Conservation (phyloP, 2,113 vertebrate genomes). For the Archocentrus centrarchus region DNA sequence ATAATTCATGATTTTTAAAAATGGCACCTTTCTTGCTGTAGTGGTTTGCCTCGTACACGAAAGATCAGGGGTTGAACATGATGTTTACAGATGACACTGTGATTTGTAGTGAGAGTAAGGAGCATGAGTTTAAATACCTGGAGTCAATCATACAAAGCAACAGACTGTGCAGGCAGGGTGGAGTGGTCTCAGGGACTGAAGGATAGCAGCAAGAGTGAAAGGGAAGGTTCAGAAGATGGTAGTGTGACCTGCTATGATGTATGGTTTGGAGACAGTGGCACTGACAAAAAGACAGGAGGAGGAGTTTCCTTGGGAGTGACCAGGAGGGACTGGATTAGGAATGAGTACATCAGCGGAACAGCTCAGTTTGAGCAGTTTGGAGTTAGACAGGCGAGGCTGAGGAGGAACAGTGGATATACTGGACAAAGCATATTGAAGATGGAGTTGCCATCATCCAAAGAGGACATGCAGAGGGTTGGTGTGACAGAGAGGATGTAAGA, state of each 20-base stretch:
- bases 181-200: background rate
- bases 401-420: too few species aligned
- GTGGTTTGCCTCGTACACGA: background rate
- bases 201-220: too few species aligned
- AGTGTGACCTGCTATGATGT: background rate
- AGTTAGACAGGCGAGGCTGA: background rate
- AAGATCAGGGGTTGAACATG: background rate
- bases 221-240: too few species aligned
- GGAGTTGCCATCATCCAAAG: too few species aligned
- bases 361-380: background rate
- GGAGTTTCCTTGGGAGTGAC: fast-evolving
- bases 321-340: background rate
- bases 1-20: background rate
- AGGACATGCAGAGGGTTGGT: too few species aligned
- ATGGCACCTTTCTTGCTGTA: background rate
- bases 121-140: background rate
- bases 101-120: background rate
- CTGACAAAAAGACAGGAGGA: background rate
- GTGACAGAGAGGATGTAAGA: too few species aligned
- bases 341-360: background rate
- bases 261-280: background rate
- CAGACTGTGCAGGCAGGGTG: background rate
- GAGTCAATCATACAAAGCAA: background rate
- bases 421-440: too few species aligned
- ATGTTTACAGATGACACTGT: background rate